Conservation (phyloP, 2,888 invertebrate genomes). For the Ormyrus labotus region DNA sequence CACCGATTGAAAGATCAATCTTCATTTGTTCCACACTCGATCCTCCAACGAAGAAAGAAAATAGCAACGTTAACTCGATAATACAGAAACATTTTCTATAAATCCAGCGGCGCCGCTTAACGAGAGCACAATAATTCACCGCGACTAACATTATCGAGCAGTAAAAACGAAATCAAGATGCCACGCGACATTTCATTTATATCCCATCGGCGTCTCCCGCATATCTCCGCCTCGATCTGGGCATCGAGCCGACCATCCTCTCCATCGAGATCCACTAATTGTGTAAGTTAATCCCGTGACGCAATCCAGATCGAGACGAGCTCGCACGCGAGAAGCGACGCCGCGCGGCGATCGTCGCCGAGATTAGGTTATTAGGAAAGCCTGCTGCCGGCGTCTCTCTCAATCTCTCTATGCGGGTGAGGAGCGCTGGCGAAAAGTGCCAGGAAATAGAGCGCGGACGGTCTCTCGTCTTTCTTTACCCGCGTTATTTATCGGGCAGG, state of each 20-base stretch:
- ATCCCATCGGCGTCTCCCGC: neutral
- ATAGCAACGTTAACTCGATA: too few relatives aligned
- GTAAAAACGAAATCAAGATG: neutral
- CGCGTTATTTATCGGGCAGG: conserved; percentile 28
- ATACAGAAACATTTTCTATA: too few relatives aligned
- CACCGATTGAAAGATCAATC: too few relatives aligned
- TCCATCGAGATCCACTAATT: conserved; percentile 21
- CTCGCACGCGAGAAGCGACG: neutral
- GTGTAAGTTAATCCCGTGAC: conserved; percentile 17
- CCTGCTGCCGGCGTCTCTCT: neutral
- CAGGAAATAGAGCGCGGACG: conserved; percentile 19
- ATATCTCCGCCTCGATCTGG: neutral
- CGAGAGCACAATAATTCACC: too few relatives aligned
- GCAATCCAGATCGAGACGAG: conserved; percentile 17
- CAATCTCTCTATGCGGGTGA: neutral
- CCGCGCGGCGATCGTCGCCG: conserved; percentile 15
- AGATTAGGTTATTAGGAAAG: conserved; percentile 31
- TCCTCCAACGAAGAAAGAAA: too few relatives aligned
- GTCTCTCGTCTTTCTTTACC: neutral
- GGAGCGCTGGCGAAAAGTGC: neutral
- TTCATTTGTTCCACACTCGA: too few relatives aligned
- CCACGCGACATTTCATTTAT: neutral
- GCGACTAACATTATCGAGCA: too few relatives aligned
- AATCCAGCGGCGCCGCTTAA: too few relatives aligned
- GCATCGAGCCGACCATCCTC: neutral